A percentile compares a stretch with the other conserved stretches of the same genome.
Evolutionary conservation across 2,797 vertebrate genomes (phyloP).

Genomic region (Anolis apletophallus): DNA sequence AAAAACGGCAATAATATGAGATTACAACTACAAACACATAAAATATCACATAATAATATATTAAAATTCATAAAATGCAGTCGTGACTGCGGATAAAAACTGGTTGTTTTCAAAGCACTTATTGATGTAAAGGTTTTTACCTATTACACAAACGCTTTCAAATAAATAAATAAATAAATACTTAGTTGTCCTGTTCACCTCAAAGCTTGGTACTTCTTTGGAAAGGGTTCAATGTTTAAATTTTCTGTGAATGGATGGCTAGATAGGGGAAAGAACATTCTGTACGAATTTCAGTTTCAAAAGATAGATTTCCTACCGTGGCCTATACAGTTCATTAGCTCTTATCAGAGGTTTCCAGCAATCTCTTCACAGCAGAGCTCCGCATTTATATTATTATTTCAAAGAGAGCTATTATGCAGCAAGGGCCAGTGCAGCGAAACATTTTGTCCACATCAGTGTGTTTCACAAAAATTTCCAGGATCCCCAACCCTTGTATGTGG

Average conservation of each 20-base stretch:
- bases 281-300: background rate
- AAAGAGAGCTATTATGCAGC: background rate
- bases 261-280: background rate
- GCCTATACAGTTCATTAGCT: background rate
- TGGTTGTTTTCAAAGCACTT: too few relatives aligned
- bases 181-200: background rate
- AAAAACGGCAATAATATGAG: too few relatives aligned
- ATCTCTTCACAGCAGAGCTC: rapidly evolving
- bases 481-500: background rate
- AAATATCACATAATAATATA: too few relatives aligned
- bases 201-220: background rate
- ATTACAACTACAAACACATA: too few relatives aligned
- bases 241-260: background rate
- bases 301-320: rapidly evolving
- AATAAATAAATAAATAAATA: too few relatives aligned
- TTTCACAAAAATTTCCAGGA: background rate
- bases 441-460: background rate
- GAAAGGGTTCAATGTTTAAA: background rate
- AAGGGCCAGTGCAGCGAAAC: background rate
- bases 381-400: background rate
- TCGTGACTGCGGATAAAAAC: too few relatives aligned
- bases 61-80: too few relatives aligned
- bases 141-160: too few relatives aligned
- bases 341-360: background rate
- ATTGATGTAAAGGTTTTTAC: too few relatives aligned